These are phyloP conservation scores for Ectropis grisescens DNA, from an alignment of 1,140 invertebrate species.

Conservation along the genomic window DNA sequence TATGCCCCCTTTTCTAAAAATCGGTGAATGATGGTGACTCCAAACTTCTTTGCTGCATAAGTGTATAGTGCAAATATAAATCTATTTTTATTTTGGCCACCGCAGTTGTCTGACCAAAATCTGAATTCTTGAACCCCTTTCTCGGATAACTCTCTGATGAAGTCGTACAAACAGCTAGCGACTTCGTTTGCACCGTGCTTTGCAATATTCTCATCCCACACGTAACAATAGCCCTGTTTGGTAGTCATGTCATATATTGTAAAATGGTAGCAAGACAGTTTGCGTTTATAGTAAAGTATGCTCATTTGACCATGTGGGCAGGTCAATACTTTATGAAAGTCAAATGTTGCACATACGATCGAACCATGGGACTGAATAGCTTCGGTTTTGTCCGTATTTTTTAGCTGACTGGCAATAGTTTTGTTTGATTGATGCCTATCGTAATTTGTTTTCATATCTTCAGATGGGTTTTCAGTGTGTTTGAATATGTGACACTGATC, in stretches of 20 bases:
- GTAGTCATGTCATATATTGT: slow-evolving; percentile 10
- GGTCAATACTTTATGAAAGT: slow-evolving; percentile 7
- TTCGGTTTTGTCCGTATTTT: slow-evolving; percentile 2
- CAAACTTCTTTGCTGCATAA: slow-evolving; percentile 1
- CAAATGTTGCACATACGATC: slow-evolving; percentile 2
- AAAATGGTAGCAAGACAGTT: slow-evolving; percentile 5
- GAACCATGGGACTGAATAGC: slow-evolving; percentile 4
- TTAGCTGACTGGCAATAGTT: too few relatives aligned
- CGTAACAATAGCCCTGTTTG: too few relatives aligned
- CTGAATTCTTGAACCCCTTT: slow-evolving; percentile 2
- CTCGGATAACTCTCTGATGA: not conserved
- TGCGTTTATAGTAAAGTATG: slow-evolving; percentile 4
- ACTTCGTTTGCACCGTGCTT: slow-evolving; percentile 12
- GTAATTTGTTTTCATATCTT: not conserved
- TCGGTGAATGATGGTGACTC: slow-evolving; percentile 1
- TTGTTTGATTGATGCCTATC: not conserved
- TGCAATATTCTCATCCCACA: slow-evolving; percentile 8
- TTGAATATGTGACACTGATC: too few relatives aligned
- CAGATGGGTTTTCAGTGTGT: too few relatives aligned
- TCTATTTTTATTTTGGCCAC: not conserved
- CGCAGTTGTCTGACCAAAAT: slow-evolving; percentile 5
- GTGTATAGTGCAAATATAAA: not conserved
- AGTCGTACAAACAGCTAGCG: slow-evolving; percentile 7
- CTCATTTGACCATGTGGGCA: slow-evolving; percentile 5
- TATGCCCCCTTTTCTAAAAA: slow-evolving; percentile 8